These are phyloP conservation scores for Ranitomeya imitator DNA, from an alignment of 2,113 vertebrate species.

Conservation along the genomic window DNA sequence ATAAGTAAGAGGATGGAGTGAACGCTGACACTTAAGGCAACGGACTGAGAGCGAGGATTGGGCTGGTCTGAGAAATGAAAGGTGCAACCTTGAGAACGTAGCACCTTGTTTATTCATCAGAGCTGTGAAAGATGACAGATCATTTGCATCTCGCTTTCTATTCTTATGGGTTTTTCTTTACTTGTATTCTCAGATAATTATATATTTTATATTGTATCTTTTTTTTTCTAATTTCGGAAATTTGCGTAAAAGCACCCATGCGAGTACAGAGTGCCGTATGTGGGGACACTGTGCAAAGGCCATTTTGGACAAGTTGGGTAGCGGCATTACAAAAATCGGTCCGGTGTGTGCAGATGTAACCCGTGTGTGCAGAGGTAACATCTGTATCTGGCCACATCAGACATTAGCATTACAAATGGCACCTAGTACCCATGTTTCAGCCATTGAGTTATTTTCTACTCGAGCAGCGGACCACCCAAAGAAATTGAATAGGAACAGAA, in stretches of 20 bases:
- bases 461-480: too few relatives aligned
- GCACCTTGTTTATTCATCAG: conserved; percentile 72
- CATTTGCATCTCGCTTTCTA: conserved; percentile 34
- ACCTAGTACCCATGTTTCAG: too few relatives aligned
- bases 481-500: too few relatives aligned
- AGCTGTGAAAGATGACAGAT: conserved; percentile 45
- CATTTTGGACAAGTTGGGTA: background rate
- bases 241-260: background rate
- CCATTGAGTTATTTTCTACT: too few relatives aligned
- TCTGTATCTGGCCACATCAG: too few relatives aligned
- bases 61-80: conserved; percentile 33
- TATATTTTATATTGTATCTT: background rate
- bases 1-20: conserved; percentile 43
- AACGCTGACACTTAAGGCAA: conserved; percentile 33
- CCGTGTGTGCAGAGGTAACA: too few relatives aligned
- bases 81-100: conserved; percentile 64
- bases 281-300: background rate
- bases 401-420: too few relatives aligned
- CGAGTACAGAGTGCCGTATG: background rate
- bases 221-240: background rate
- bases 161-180: background rate
- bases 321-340: background rate
- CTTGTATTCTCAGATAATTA: background rate
- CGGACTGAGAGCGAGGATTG: conserved; percentile 41
- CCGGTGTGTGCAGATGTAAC: too few relatives aligned